phyloP scores from a whole-genome alignment of 2,113 vertebrate genomes.

The Pluvianellus socialis region DNA sequence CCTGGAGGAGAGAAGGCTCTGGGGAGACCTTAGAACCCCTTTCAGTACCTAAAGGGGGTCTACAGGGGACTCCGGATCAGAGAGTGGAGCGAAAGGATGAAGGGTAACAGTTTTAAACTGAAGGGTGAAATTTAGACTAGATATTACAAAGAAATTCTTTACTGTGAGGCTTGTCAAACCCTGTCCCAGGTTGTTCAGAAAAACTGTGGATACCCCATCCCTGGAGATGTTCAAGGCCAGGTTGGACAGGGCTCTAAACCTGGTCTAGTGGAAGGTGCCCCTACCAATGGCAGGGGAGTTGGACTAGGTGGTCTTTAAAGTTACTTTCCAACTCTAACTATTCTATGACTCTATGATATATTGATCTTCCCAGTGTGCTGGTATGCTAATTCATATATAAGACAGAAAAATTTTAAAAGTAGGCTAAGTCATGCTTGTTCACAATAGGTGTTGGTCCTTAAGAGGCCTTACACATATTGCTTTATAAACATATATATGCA shows the following conservation, averaged over 20 bases:
- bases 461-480: fast-evolving
- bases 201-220: background rate
- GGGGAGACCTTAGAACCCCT: background rate
- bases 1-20: background rate
- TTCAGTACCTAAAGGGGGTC: background rate
- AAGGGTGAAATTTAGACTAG: background rate
- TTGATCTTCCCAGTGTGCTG: background rate
- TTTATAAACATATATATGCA: background rate
- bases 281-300: background rate
- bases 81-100: background rate
- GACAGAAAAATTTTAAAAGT: background rate
- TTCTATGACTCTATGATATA: background rate
- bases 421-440: background rate
- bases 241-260: too few species aligned
- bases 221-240: background rate
- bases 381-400: background rate
- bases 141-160: background rate
- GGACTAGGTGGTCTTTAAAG: background rate
- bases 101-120: background rate
- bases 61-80: background rate
- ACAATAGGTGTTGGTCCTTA: background rate
- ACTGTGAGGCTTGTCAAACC: background rate
- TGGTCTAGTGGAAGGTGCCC: background rate
- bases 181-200: background rate
- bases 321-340: background rate